Percentiles rank a stretch among this genome's conserved stretches.
These are phyloP conservation scores for Pangasius macronema DNA, from an alignment of 2,797 vertebrate genomes.

Conservation along the genomic window DNA sequence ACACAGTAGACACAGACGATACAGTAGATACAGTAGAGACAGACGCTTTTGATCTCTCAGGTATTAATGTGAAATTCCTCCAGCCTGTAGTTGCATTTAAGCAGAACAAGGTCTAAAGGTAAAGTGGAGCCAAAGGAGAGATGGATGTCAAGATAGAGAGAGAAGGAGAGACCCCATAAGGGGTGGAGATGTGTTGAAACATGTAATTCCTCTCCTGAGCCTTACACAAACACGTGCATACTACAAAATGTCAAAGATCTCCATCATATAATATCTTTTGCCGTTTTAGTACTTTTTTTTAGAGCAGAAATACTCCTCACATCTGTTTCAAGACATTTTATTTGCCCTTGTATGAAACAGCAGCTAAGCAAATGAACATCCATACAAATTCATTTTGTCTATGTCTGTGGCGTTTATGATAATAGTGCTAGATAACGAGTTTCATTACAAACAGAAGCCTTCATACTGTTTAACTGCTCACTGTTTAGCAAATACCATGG, in stretches of 20 bases:
- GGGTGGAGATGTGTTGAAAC: constrained; percentile 5
- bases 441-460: background rate
- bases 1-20: constrained; percentile 24
- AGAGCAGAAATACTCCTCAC: background rate
- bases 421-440: background rate
- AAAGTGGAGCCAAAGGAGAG: background rate
- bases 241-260: background rate
- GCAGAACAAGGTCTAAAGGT: constrained; percentile 39
- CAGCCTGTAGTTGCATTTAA: constrained; percentile 31
- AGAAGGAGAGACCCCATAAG: background rate
- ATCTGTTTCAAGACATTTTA: background rate
- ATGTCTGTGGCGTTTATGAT: background rate
- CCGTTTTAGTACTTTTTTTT: background rate
- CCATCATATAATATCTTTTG: background rate
- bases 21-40: constrained; percentile 3
- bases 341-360: background rate
- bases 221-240: background rate
- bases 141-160: constrained; percentile 40
- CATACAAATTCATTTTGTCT: background rate
- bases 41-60: constrained; percentile 40
- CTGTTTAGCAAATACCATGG: constrained; percentile 9
- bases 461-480: background rate
- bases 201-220: background rate
- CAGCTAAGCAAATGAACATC: background rate
- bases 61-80: constrained; percentile 55